Base-by-base conservation (phyloP, 2,888 invertebrate species). In the Noctua fimbriata region DNA sequence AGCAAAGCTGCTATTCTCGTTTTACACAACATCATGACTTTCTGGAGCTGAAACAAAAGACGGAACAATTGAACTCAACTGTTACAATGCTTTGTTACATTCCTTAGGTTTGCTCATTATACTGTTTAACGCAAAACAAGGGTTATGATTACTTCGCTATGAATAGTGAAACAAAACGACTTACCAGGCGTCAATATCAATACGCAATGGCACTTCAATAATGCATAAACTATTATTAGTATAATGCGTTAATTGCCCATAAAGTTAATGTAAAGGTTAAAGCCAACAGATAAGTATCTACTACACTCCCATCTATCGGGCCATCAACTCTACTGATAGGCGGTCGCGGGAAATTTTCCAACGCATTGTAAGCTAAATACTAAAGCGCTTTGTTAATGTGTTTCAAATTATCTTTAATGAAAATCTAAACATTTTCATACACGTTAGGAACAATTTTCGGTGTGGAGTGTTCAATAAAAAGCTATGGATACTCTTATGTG, bases 291-390 rank as follows among this genome's bases (percentile, higher is more conserved):
- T 86, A 82, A 67, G 73, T 79, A 84, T 83, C 71, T 82, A 76
- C 24, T 55, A 55, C 69, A 41, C 70, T 73, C 14, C n/a, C 47
- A 83, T 83, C 78, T 60, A 52, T 79, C 69, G 69, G 67, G 79
- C 67, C 84, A 87, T 78, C 79, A 79, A 73, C 32, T 75, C 41
- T n/a, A 78, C 28, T 66, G 88, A 89, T 88, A 87, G 79, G 66
- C 75, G 89, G 85, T 79, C 84, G 47, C 63, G n/a, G 72, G 79
- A 75, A 83, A 86, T 83, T 87, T 85, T 82, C 83, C 87, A 72
- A 76, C 18, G 65, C 76, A 73, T 81, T 86, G 41, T 73, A 67
- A 32, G n/a, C 52, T 71, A 78, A 82, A 79, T 73, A 67, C 21
- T 52, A 32, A 14, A 32, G 28, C 52, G 63, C 60, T 67, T 65